These are phyloP conservation scores for Pongo abelii DNA, from an alignment of 2,113 vertebrate species.

Conservation along the genomic window DNA sequence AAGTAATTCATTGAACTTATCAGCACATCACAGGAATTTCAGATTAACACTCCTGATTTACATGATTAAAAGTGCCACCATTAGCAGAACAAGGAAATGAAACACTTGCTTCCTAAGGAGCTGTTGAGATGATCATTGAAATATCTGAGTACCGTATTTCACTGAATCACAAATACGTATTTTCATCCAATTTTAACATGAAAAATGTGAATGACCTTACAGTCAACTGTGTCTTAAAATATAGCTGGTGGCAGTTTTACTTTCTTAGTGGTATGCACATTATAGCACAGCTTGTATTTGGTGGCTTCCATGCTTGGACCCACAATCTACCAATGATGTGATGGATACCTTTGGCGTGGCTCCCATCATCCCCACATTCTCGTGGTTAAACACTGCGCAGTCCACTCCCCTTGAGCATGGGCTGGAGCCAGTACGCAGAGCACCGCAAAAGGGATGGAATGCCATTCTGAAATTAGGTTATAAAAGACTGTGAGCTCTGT, in stretches of 20 bases:
- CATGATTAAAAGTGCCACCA: neutral
- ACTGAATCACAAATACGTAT: neutral
- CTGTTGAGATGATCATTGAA: neutral
- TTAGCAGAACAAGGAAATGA: neutral
- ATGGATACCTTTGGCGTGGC: too few species aligned
- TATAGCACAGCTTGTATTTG: neutral
- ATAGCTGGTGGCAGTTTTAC: neutral
- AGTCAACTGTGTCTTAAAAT: neutral
- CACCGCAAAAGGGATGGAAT: too few species aligned
- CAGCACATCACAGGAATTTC: neutral
- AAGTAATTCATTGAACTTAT: neutral
- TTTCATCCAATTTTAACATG: neutral
- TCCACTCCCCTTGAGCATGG: neutral
- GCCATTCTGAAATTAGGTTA: neutral
- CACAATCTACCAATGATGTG: neutral
- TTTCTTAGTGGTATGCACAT: neutral
- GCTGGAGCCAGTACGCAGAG: neutral
- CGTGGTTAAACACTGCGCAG: accelerated
- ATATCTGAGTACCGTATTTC: neutral
- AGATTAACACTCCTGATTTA: neutral
- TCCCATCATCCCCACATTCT: too few species aligned
- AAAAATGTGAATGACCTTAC: neutral
- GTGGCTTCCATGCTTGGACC: neutral
- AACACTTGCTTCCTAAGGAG: neutral
- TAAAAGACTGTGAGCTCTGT: accelerated